A percentile compares a stretch with the other conserved stretches of the same genome.
Conservation (phyloP, 2,797 vertebrate species). For the Allochrocebus solatus region DNA sequence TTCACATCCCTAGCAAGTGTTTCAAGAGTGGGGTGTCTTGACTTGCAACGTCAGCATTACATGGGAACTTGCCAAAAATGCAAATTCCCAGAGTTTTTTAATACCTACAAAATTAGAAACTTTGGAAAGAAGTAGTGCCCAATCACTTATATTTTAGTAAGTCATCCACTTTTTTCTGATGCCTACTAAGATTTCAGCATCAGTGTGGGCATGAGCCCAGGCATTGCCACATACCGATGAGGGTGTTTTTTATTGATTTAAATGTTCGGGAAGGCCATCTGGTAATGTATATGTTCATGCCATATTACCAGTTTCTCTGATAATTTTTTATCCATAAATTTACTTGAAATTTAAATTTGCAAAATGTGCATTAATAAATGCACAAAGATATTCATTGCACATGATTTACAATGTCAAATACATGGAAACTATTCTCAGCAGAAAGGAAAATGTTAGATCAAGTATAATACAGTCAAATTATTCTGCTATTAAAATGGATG, state of each 20-base stretch:
- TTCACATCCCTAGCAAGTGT: not conserved
- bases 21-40: not conserved
- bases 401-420: not conserved
- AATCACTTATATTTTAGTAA: not conserved
- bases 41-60: not conserved
- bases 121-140: not conserved
- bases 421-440: not conserved
- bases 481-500: not conserved
- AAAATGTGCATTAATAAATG: not conserved
- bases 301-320: not conserved
- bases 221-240: fast-evolving
- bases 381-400: not conserved
- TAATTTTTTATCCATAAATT: not conserved
- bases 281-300: not conserved
- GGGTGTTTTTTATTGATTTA: not conserved
- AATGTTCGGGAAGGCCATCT: not conserved
- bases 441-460: not conserved
- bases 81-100: not conserved
- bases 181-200: not conserved
- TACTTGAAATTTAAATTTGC: not conserved
- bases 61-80: not conserved
- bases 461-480: not conserved
- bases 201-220: not conserved
- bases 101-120: not conserved
- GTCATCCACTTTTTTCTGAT: not conserved